Base-by-base conservation (phyloP, 2,888 invertebrate species). In the Epirrhoe alternata region DNA sequence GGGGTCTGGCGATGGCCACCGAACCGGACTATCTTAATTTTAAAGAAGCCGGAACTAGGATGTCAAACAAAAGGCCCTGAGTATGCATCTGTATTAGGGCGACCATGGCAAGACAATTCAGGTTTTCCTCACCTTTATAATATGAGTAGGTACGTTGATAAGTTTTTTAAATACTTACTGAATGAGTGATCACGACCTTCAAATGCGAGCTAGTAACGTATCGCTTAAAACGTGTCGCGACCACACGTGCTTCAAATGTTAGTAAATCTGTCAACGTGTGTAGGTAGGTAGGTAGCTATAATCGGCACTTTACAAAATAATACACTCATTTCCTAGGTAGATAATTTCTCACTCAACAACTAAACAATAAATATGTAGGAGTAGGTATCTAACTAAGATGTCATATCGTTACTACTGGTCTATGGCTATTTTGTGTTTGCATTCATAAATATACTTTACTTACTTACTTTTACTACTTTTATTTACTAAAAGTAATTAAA, bases 11-110 rank as follows among this genome's bases (percentile, higher is more conserved):
- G 14, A 14, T 47, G 47, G 7, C 16, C 47, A 7, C 16, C 6
- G 5, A 16, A 47, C 7, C 4, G 30, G n/a, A n/a, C n/a, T n/a
- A n/a, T 51, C 12, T 51, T 12, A 17, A 49, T 42, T 17, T 24
- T 38, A 38, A 54, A 38, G 38, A 54, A 57, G 8, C 50, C 24
- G 50, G 60, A 64, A 56, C 51, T 51, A 60, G 60, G 60, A 65
- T 56, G 38, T 31, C 17, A 42, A 55, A n/a, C 33, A 24, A 14
- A 57, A 33, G 5, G 12, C 51, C 10, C 33, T 49, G 17, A 14
- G 49, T 35, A 57, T 50, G 7, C 7, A 33, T 47, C 14, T 35
- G 16, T 58, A 49, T 12, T 4, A 49, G 38, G 38, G 33, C 47
- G 6, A n/a, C 33, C 45, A 24, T 45, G n/a, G 54, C 55, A 38